Evolutionary conservation across 2,797 vertebrate genomes (phyloP).

Genomic region (Scolopax bukidnonensis): DNA sequence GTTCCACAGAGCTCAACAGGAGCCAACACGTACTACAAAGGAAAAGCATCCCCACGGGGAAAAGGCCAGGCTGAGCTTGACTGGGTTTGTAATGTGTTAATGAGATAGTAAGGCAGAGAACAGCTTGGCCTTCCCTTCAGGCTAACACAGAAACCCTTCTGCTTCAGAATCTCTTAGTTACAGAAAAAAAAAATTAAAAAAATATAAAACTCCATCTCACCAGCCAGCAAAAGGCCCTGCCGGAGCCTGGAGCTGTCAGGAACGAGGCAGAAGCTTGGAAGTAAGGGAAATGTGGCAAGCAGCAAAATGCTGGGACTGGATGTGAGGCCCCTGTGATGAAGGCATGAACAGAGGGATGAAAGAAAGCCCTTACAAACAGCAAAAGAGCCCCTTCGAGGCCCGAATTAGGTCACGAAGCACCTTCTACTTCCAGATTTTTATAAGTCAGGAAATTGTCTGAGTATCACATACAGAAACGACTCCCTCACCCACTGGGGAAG

Average conservation of each 20-base stretch:
- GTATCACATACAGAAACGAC: neutral
- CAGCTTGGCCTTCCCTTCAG: conserved; percentile 31
- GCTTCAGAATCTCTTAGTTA: neutral
- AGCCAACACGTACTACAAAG: neutral
- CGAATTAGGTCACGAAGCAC: neutral
- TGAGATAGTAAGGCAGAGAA: neutral
- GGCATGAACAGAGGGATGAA: neutral
- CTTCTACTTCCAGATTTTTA: neutral
- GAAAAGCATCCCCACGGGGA: neutral
- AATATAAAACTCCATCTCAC: neutral
- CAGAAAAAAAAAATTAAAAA: neutral
- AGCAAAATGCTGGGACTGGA: neutral
- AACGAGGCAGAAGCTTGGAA: neutral
- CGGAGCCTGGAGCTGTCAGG: conserved; percentile 4
- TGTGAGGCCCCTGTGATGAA: neutral
- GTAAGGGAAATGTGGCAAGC: neutral
- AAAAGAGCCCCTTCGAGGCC: neutral
- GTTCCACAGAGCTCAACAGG: neutral
- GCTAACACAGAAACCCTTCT: conserved; percentile 7
- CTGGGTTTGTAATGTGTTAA: neutral
- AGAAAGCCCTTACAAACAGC: neutral
- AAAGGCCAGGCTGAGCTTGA: neutral
- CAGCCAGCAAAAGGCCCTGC: conserved; percentile 40
- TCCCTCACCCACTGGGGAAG: neutral
- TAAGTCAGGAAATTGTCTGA: neutral